Percentiles rank a stretch among this genome's conserved stretches.
Evolutionary conservation across 1,140 invertebrate species (phyloP).

Genomic region (Steinernema feltiae): DNA sequence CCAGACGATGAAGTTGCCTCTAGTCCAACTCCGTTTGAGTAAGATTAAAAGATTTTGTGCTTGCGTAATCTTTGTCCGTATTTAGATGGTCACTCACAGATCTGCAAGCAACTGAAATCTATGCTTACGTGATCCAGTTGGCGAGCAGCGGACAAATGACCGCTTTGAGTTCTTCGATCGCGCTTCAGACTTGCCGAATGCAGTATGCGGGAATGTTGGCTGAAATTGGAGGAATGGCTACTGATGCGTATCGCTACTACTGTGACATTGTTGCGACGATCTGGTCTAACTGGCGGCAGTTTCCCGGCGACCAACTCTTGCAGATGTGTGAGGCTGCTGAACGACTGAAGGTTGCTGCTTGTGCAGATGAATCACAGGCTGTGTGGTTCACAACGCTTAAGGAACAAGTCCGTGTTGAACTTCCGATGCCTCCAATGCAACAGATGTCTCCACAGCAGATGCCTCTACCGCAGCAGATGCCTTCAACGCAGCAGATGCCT

Average conservation of each 20-base stretch:
- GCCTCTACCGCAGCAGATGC: no score
- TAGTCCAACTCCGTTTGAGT: background rate
- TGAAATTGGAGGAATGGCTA: background rate
- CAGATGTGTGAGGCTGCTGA: background rate
- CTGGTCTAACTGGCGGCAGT: background rate
- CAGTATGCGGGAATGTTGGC: background rate
- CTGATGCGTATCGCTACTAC: background rate
- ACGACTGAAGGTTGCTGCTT: background rate
- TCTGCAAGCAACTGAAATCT: background rate
- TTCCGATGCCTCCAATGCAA: no score
- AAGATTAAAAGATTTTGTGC: background rate
- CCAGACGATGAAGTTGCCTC: background rate
- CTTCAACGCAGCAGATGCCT: no score
- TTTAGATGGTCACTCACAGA: background rate
- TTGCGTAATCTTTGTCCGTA: background rate
- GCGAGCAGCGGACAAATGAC: constrained; percentile 17
- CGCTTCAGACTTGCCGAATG: background rate
- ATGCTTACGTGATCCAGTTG: background rate
- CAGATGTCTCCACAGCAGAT: no score
- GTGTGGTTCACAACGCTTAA: background rate
- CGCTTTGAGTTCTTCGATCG: background rate
- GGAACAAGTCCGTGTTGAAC: background rate
- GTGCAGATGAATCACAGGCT: background rate
- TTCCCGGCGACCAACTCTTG: background rate
- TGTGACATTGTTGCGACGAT: background rate